phyloP scores from a whole-genome alignment of 2,888 invertebrate species.

The Ectemnius cavifrons region DNA sequence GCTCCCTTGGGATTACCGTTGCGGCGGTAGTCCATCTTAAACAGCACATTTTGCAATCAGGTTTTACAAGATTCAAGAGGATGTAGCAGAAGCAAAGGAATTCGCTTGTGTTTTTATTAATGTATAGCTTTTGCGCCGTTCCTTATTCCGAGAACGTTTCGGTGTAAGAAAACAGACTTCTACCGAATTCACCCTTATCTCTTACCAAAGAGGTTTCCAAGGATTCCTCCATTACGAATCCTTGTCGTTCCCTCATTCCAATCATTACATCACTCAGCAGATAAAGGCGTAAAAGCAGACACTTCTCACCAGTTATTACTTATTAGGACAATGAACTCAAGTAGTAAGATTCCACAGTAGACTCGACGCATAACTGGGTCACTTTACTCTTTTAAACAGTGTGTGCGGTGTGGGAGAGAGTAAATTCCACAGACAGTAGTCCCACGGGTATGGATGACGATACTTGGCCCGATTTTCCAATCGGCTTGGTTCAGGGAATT shows the following conservation, averaged over 20 bases:
- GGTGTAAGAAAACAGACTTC: neutral
- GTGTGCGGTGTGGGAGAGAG: neutral
- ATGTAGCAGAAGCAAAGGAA: too few species aligned
- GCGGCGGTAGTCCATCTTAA: neutral
- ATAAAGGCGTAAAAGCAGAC: too few species aligned
- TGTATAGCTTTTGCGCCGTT: neutral
- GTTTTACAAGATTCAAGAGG: neutral
- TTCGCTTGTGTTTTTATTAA: too few species aligned
- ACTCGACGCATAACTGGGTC: too few species aligned
- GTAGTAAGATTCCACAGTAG: too few species aligned
- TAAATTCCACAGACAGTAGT: slow-evolving; percentile 18
- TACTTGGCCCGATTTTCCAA: slow-evolving; percentile 39
- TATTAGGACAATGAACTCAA: too few species aligned
- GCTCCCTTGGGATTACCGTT: neutral
- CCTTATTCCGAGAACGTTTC: neutral
- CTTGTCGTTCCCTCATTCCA: too few species aligned
- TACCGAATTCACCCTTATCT: neutral
- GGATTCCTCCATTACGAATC: neutral
- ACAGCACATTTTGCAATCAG: neutral
- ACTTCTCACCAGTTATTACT: too few species aligned
- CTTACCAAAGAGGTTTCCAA: neutral
- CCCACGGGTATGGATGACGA: slow-evolving; percentile 35
- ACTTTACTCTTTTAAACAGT: too few species aligned
- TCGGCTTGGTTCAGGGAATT: slow-evolving; percentile 44
- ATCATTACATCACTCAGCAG: too few species aligned